A percentile compares a stretch with the other conserved stretches of the same genome.
These are phyloP conservation scores for Limnodromus scolopaceus DNA, from an alignment of 2,797 vertebrate genomes.

Conservation along the genomic window DNA sequence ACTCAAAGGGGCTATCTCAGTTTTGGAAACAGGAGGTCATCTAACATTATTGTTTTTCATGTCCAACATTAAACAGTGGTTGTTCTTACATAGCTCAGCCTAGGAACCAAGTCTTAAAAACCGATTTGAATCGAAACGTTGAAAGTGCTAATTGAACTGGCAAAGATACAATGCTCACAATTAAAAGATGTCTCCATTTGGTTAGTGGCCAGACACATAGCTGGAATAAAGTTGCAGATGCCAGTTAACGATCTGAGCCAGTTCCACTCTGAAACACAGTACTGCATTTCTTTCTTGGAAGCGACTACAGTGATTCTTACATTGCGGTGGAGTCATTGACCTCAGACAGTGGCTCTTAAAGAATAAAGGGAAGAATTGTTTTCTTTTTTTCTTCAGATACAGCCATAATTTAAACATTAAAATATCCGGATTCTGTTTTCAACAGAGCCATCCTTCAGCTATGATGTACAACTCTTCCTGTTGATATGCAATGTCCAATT, in stretches of 20 bases:
- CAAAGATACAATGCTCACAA: background rate
- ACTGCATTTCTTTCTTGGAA: background rate
- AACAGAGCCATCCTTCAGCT: background rate
- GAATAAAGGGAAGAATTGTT: background rate
- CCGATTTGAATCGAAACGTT: background rate
- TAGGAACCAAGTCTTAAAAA: background rate
- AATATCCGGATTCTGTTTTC: background rate
- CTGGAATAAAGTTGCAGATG: background rate
- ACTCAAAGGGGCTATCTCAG: background rate
- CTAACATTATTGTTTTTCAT: background rate
- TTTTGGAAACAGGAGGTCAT: background rate
- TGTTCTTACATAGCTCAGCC: background rate
- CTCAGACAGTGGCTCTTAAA: background rate
- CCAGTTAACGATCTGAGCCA: background rate
- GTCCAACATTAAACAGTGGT: background rate
- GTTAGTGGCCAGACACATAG: background rate
- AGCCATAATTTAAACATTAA: background rate
- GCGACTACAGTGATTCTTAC: background rate
- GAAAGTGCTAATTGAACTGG: constrained; percentile 6
- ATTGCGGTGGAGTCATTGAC: background rate
- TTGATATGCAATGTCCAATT: background rate
- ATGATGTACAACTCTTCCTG: background rate
- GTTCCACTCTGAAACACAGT: background rate
- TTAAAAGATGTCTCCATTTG: constrained; percentile 12
- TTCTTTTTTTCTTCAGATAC: background rate